A percentile compares a stretch with the other conserved stretches of the same genome.
Evolutionary conservation across 2,797 vertebrate genomes (phyloP).

Genomic region (Acestrorhynchus altus): DNA sequence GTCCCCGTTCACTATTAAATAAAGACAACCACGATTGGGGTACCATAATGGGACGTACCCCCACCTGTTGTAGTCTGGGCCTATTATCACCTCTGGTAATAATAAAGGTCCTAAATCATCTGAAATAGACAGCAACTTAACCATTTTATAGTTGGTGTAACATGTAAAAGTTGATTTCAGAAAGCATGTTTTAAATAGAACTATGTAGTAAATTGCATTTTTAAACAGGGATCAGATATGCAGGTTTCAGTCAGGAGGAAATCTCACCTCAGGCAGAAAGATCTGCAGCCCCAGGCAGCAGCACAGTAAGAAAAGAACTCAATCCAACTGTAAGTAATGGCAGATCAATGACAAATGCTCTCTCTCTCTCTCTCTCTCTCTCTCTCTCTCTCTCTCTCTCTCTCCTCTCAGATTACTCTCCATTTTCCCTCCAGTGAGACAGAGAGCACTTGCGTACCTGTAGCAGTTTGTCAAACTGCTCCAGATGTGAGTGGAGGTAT

Average conservation of each 20-base stretch:
- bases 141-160: no score
- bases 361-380: conserved; percentile 5
- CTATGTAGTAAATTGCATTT: no score
- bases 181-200: no score
- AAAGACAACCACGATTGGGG: no score
- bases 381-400: not conserved
- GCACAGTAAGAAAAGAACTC: conserved; percentile 9
- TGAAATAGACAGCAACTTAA: no score
- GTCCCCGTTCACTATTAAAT: no score
- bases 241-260: conserved; percentile 17
- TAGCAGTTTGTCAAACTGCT: conserved; percentile 7
- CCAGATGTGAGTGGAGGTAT: not conserved
- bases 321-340: conserved; percentile 46
- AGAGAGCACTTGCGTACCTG: not conserved
- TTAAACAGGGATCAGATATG: not conserved
- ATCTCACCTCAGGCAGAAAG: conserved; percentile 9
- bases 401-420: not conserved
- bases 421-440: not conserved
- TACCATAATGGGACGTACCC: no score
- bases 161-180: no score
- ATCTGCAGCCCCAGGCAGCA: conserved; percentile 22
- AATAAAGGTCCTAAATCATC: no score
- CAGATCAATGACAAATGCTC: conserved; percentile 51
- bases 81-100: no score
- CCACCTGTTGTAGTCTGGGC: no score